Percentiles rank a stretch among this genome's conserved stretches.
Conservation (phyloP, 2,888 invertebrate species). For the Spialia ferax region DNA sequence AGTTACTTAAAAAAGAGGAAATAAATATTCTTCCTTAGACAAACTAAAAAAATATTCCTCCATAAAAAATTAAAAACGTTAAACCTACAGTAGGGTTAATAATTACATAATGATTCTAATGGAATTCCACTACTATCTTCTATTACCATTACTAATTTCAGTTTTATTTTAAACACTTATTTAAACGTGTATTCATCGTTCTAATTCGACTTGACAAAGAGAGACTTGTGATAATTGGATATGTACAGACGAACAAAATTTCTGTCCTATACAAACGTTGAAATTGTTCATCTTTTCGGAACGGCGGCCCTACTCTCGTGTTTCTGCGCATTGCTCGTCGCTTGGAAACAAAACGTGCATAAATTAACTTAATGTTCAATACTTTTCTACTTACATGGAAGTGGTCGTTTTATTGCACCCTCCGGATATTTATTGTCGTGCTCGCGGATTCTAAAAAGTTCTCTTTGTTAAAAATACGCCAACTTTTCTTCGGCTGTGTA, state of each 20-base stretch:
- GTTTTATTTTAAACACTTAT: too few species aligned
- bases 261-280: not conserved
- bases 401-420: slow-evolving; percentile 79
- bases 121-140: too few species aligned
- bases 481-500: slow-evolving; percentile 37
- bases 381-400: slow-evolving; percentile 82
- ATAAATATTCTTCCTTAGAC: too few species aligned
- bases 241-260: not conserved
- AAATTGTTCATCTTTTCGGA: not conserved
- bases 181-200: not conserved
- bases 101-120: too few species aligned
- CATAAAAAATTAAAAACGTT: too few species aligned
- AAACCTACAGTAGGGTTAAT: too few species aligned
- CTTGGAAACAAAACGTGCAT: slow-evolving; percentile 80
- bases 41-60: too few species aligned
- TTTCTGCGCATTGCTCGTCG: slow-evolving; percentile 53
- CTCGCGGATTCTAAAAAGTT: slow-evolving; percentile 60
- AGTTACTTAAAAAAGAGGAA: too few species aligned
- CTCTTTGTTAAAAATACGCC: slow-evolving; percentile 41
- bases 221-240: not conserved
- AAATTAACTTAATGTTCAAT: slow-evolving; percentile 84
- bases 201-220: not conserved
- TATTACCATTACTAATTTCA: not conserved
- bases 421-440: slow-evolving; percentile 77
- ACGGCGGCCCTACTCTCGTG: slow-evolving; percentile 23